A percentile compares a stretch with the other conserved stretches of the same genome.
Evolutionary conservation across 2,888 invertebrate genomes (phyloP).

Genomic region (Ceraclea dissimilis): DNA sequence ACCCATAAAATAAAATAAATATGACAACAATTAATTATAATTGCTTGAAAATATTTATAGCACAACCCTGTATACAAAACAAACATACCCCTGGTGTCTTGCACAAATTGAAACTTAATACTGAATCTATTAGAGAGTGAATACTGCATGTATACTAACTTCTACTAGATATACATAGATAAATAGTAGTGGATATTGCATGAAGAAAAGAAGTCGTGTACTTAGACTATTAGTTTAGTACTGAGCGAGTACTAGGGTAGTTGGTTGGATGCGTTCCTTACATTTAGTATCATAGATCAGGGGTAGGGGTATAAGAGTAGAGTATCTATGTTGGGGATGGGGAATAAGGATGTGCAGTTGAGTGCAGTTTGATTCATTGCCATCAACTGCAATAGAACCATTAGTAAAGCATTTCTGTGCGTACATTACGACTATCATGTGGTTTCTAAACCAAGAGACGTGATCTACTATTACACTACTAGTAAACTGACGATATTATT

Average conservation of each 20-base stretch:
- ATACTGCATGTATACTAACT: neutral
- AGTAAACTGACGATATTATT: no score
- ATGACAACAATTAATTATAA: no score
- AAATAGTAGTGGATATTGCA: neutral
- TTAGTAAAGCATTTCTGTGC: slow-evolving; percentile 22
- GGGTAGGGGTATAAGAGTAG: neutral
- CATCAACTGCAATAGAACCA: slow-evolving; percentile 24
- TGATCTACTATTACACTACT: no score
- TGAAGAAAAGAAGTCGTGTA: slow-evolving; percentile 23
- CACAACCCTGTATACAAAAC: neutral
- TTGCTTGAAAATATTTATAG: no score
- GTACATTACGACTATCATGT: neutral
- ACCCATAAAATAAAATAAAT: no score
- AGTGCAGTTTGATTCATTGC: slow-evolving; percentile 27
- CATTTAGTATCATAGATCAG: neutral
- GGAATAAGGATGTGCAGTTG: slow-evolving; percentile 25
- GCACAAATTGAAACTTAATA: slow-evolving; percentile 27
- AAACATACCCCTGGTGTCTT: slow-evolving; percentile 18
- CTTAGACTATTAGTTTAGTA: slow-evolving; percentile 15
- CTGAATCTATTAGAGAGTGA: slow-evolving; percentile 26
- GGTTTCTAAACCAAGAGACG: no score
- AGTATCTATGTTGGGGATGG: slow-evolving; percentile 6
- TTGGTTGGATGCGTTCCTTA: neutral
- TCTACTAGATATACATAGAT: neutral
- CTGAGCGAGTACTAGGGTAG: neutral